phyloP scores from a whole-genome alignment of 2,113 vertebrate species.

The Hemichromis elongatus region DNA sequence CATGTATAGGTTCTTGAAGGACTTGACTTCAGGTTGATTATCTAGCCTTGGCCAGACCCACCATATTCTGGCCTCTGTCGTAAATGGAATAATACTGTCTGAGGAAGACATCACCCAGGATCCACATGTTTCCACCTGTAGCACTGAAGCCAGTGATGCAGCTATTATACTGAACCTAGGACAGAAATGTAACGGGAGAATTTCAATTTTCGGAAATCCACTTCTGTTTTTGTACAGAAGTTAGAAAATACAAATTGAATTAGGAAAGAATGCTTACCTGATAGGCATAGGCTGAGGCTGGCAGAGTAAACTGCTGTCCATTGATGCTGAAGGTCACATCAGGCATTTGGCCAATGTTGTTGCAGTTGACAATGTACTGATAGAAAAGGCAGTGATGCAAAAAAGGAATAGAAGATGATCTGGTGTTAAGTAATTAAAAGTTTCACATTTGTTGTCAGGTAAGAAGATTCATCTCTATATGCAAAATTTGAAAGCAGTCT shows the following conservation, averaged over 20 bases:
- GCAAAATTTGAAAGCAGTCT: background rate
- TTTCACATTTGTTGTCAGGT: background rate
- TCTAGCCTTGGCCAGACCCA: slow-evolving; percentile 52
- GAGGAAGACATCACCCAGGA: slow-evolving; percentile 67
- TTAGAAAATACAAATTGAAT: background rate
- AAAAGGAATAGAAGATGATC: background rate
- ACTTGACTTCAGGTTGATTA: background rate
- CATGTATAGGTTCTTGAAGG: background rate
- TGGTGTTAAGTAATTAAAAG: background rate
- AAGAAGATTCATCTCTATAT: background rate
- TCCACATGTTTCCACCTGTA: slow-evolving; percentile 35
- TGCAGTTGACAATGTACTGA: slow-evolving; percentile 51
- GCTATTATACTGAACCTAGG: slow-evolving; percentile 33
- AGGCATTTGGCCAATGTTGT: slow-evolving; percentile 35
- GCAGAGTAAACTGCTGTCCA: slow-evolving; percentile 43
- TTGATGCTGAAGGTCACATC: slow-evolving; percentile 50
- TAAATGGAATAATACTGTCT: slow-evolving; percentile 63
- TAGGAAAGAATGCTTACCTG: slow-evolving; percentile 34
- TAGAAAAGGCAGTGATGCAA: background rate
- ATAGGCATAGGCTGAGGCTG: slow-evolving; percentile 31
- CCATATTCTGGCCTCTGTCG: slow-evolving; percentile 50
- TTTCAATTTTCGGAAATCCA: background rate
- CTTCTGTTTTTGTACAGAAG: background rate
- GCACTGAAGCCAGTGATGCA: slow-evolving; percentile 39
- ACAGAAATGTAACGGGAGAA: background rate